phyloP scores from a whole-genome alignment of 1,140 invertebrate species.

The Kradibia gibbosae region DNA sequence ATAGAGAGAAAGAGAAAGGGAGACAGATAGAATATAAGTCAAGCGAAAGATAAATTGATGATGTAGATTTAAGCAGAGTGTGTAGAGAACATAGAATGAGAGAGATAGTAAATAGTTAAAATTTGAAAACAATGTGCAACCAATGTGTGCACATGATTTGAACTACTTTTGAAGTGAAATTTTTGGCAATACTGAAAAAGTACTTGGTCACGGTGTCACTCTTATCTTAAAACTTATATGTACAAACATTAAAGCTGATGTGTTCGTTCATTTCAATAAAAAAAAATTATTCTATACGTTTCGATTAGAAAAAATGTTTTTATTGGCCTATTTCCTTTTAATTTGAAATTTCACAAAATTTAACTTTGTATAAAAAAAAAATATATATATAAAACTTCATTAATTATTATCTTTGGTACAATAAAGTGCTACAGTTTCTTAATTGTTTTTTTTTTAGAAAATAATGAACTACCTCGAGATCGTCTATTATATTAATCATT shows the following conservation, averaged over 20 bases:
- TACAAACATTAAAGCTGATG: slow-evolving; percentile 8
- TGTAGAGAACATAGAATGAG: neutral
- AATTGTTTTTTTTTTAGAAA: too few species aligned
- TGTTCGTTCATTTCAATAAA: too few species aligned
- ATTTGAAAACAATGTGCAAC: neutral
- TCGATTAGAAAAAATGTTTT: too few species aligned
- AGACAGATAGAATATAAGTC: neutral
- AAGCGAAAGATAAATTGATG: slow-evolving; percentile 22
- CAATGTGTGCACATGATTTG: neutral
- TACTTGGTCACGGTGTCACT: neutral
- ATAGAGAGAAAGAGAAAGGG: slow-evolving; percentile 7
- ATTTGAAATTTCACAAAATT: too few species aligned
- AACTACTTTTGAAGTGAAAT: neutral
- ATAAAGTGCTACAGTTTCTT: too few species aligned
- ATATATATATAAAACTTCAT: too few species aligned
- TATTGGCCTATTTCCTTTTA: too few species aligned
- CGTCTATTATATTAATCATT: too few species aligned
- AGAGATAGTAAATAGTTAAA: neutral
- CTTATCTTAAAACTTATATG: slow-evolving; percentile 10
- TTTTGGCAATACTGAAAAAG: neutral
- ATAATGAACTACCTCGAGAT: too few species aligned
- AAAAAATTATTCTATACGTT: neutral
- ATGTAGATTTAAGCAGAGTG: neutral
- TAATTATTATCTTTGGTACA: too few species aligned
- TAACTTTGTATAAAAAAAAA: too few species aligned